These are phyloP conservation scores for Sinonovacula constricta DNA, from an alignment of 1,140 invertebrate genomes.

Conservation along the genomic window DNA sequence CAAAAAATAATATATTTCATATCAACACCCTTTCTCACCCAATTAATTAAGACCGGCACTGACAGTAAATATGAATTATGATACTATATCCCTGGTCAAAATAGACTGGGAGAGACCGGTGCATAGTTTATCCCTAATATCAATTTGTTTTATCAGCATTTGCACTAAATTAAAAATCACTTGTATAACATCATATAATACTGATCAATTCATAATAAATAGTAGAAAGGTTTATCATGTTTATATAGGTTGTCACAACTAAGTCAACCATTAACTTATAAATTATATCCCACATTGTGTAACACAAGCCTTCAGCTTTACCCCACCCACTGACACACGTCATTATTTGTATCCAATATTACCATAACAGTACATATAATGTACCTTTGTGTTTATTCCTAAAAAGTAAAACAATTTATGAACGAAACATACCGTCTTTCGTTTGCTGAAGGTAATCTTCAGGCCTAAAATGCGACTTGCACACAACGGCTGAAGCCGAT, in stretches of 20 bases:
- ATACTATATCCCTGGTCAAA: slow-evolving; percentile 19
- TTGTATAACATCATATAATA: slow-evolving; percentile 20
- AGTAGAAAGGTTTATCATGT: slow-evolving; percentile 19
- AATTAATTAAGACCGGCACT: slow-evolving; percentile 18
- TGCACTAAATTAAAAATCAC: slow-evolving; percentile 16
- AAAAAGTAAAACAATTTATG: slow-evolving; percentile 12
- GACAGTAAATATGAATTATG: slow-evolving; percentile 19
- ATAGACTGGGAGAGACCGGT: slow-evolving; percentile 15
- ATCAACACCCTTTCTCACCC: slow-evolving; percentile 14
- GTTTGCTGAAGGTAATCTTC: slow-evolving; percentile 22
- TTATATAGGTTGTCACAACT: slow-evolving; percentile 19
- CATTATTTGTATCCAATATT: slow-evolving; percentile 17
- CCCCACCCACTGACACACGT: slow-evolving; percentile 16
- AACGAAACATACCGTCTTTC: slow-evolving; percentile 6
- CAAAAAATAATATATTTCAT: slow-evolving; percentile 19
- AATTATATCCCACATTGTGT: slow-evolving; percentile 19
- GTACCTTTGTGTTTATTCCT: slow-evolving; percentile 16
- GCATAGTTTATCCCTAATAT: slow-evolving; percentile 19
- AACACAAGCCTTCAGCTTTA: slow-evolving; percentile 18
- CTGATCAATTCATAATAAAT: slow-evolving; percentile 13
- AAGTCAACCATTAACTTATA: slow-evolving; percentile 16
- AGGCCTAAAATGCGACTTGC: slow-evolving; percentile 26
- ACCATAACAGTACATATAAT: slow-evolving; percentile 16
- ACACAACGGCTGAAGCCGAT: not conserved
- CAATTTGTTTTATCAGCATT: slow-evolving; percentile 12